A percentile compares a stretch with the other conserved stretches of the same genome.
phyloP scores from a whole-genome alignment of 2,888 invertebrate genomes.

The Thera britannica region DNA sequence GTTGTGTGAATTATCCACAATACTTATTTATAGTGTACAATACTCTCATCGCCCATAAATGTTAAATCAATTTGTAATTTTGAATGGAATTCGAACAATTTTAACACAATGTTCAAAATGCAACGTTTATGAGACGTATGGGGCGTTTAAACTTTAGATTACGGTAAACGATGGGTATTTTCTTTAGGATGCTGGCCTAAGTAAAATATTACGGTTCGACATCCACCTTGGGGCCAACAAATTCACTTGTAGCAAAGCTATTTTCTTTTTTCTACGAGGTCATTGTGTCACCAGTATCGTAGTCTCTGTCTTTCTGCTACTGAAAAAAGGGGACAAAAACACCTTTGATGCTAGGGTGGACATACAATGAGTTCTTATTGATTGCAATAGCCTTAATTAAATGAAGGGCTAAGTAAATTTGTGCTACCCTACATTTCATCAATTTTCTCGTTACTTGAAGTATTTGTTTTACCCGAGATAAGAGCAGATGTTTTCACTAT shows the following conservation, averaged over 20 bases:
- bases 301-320: background rate
- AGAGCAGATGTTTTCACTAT: conserved; percentile 4
- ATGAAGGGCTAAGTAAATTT: conserved; percentile 10
- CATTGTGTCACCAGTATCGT: background rate
- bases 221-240: conserved; percentile 2
- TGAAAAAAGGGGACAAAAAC: conserved; percentile 2
- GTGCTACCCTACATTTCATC: conserved; percentile 8
- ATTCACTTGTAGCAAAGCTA: conserved; percentile 3
- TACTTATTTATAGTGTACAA: too few relatives aligned
- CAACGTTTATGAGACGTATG: background rate
- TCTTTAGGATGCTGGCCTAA: background rate
- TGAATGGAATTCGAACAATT: too few relatives aligned
- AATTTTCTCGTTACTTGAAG: conserved; percentile 14
- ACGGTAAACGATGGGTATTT: background rate
- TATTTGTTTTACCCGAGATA: conserved; percentile 5
- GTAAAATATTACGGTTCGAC: conserved; percentile 1
- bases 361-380: conserved; percentile 6
- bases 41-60: too few relatives aligned
- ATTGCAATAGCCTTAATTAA: conserved; percentile 9
- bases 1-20: too few relatives aligned
- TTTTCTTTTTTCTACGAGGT: background rate
- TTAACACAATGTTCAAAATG: too few relatives aligned
- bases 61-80: too few relatives aligned
- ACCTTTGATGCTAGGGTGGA: background rate
- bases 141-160: background rate